Percentiles rank a stretch among this genome's conserved stretches.
phyloP scores from a whole-genome alignment of 1,140 invertebrate genomes.

The Phymastichus coffea region DNA sequence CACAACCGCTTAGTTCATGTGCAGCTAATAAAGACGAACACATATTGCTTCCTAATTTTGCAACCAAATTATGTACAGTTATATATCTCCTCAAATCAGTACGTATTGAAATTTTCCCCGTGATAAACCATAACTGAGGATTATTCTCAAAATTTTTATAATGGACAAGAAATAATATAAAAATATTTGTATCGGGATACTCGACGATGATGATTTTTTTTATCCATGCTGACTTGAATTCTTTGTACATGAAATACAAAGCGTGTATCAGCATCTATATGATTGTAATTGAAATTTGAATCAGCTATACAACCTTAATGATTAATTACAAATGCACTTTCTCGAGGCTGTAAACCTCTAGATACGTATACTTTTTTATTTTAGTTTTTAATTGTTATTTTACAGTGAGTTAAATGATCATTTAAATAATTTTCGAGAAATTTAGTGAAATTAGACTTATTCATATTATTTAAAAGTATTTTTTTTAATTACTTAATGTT shows the following conservation, averaged over 20 bases:
- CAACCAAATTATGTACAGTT: neutral
- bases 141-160: neutral
- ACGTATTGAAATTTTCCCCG: neutral
- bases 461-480: neutral
- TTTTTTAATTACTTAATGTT: neutral
- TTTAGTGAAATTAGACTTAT: neutral
- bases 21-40: neutral
- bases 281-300: neutral
- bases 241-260: neutral
- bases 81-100: neutral
- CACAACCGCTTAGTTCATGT: neutral
- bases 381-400: neutral
- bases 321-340: neutral
- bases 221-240: neutral
- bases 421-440: neutral
- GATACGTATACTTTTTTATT: neutral
- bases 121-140: neutral
- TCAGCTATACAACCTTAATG: neutral
- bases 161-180: neutral
- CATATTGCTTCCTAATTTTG: neutral
- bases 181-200: neutral
- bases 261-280: neutral
- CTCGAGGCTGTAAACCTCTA: neutral
- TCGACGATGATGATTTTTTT: neutral
- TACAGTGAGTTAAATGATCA: neutral